Percentiles rank a stretch among this genome's conserved stretches.
These are phyloP conservation scores for Mormyrus iriodes DNA, from an alignment of 2,113 vertebrate species.

Conservation along the genomic window DNA sequence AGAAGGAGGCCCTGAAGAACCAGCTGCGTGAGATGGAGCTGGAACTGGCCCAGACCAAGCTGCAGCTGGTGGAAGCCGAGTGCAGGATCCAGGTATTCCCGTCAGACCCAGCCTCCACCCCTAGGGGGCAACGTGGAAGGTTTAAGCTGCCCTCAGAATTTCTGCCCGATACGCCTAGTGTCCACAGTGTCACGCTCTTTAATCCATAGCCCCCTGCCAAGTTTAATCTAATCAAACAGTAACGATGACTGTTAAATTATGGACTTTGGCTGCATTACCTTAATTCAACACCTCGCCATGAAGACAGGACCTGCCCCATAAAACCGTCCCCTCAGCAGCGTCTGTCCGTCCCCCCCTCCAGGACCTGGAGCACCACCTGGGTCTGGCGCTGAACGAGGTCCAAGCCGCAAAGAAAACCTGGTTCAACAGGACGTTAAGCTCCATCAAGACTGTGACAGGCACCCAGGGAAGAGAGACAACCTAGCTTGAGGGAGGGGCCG, in stretches of 20 bases:
- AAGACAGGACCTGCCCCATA: neutral
- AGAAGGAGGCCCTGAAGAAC: constrained; percentile 87
- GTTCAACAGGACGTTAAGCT: constrained; percentile 97
- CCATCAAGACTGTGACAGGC: constrained; percentile 96
- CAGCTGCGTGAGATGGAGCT: constrained; percentile 97
- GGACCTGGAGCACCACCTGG: constrained; percentile 95
- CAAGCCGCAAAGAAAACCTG: constrained; percentile 98
- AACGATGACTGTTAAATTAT: neutral
- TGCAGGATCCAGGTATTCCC: constrained; percentile 90
- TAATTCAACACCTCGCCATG: neutral
- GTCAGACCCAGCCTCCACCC: neutral
- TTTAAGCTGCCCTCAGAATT: neutral
- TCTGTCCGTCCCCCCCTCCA: constrained; percentile 43
- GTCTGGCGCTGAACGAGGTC: constrained; percentile 88
- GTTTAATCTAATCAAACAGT: neutral
- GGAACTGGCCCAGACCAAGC: constrained; percentile 93
- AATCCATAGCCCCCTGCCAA: neutral
- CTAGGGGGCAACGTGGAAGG: neutral
- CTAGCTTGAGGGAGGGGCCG: constrained; percentile 53
- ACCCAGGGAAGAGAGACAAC: constrained; percentile 94
- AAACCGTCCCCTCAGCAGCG: neutral
- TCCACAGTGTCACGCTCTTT: neutral
- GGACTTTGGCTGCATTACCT: neutral
- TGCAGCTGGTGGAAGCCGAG: constrained; percentile 95
- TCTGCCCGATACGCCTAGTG: neutral